Percentiles rank a stretch among this genome's conserved stretches.
Evolutionary conservation across 2,888 invertebrate genomes (phyloP).

Genomic region (Agrypnus murinus): DNA sequence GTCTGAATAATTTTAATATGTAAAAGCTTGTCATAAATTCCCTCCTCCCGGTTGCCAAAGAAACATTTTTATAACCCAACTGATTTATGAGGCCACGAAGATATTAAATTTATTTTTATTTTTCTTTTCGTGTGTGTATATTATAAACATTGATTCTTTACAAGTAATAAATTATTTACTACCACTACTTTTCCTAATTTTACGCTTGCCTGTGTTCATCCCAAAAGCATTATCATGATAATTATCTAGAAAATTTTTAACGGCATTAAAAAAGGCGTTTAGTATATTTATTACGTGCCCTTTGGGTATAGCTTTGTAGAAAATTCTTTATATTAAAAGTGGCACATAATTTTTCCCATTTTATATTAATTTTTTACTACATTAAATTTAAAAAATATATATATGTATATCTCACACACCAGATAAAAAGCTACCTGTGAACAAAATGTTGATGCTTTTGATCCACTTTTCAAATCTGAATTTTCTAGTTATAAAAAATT

Average conservation of each 20-base stretch:
- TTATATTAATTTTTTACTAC: too few species aligned
- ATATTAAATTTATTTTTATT: slow-evolving; percentile 58
- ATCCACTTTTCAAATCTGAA: too few species aligned
- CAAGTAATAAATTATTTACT: slow-evolving; percentile 48
- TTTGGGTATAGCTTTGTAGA: too few species aligned
- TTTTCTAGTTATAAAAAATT: too few species aligned
- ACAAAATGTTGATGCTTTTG: too few species aligned
- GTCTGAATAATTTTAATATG: slow-evolving; percentile 35
- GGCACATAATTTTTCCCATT: too few species aligned
- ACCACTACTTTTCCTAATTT: slow-evolving; percentile 34
- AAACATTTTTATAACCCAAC: slow-evolving; percentile 44
- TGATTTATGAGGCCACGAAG: slow-evolving; percentile 49
- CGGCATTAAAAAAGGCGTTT: too few species aligned
- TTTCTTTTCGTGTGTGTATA: slow-evolving; percentile 56
- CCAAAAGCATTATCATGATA: slow-evolving; percentile 17
- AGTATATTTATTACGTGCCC: too few species aligned
- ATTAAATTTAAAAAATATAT: too few species aligned
- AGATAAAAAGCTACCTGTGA: too few species aligned
- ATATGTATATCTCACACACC: too few species aligned
- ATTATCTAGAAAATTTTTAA: background rate
- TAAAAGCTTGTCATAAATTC: slow-evolving; percentile 38
- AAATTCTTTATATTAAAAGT: too few species aligned
- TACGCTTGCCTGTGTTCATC: slow-evolving; percentile 10
- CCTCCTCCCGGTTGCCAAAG: slow-evolving; percentile 36
- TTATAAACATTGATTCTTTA: slow-evolving; percentile 57